Evolutionary conservation across 2,888 invertebrate genomes (phyloP).

Genomic region (Ectemnius lituratus): DNA sequence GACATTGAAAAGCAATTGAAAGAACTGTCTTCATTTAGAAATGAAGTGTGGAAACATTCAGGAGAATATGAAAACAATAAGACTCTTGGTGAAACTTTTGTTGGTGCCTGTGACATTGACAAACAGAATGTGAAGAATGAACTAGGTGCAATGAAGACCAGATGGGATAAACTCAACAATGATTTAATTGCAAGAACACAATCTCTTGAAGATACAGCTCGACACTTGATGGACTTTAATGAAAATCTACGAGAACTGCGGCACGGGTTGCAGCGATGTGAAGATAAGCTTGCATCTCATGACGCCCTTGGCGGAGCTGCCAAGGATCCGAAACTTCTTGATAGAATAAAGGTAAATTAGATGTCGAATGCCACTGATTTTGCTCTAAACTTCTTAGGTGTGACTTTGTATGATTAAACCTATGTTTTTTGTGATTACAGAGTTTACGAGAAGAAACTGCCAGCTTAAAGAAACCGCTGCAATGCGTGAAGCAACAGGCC

Average conservation of each 20-base stretch:
- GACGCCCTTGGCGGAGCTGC: slow-evolving; percentile 87
- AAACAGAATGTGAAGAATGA: slow-evolving; percentile 93
- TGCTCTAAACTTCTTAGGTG: not conserved
- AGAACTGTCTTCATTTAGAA: slow-evolving; percentile 92
- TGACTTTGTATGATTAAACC: not conserved
- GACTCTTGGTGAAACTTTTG: slow-evolving; percentile 91
- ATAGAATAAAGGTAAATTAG: slow-evolving; percentile 86
- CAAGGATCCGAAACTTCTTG: slow-evolving; percentile 90
- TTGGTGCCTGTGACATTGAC: slow-evolving; percentile 92
- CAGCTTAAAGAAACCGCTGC: slow-evolving; percentile 87
- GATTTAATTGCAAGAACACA: slow-evolving; percentile 88
- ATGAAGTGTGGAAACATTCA: slow-evolving; percentile 95
- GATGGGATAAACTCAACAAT: slow-evolving; percentile 95
- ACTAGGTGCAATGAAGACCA: slow-evolving; percentile 88
- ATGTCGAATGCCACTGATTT: not conserved
- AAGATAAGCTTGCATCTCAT: slow-evolving; percentile 89
- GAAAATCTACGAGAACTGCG: slow-evolving; percentile 92
- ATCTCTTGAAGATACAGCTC: slow-evolving; percentile 89
- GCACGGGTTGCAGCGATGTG: slow-evolving; percentile 91
- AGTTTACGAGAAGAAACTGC: slow-evolving; percentile 89
- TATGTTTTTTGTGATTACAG: slow-evolving; percentile 53
- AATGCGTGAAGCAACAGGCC: slow-evolving; percentile 83
- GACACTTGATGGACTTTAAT: slow-evolving; percentile 89
- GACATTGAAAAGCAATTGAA: slow-evolving; percentile 93
- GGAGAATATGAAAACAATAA: slow-evolving; percentile 95